Evolutionary conservation across 2,888 invertebrate species (phyloP), one percentile per base, ranked within the genome.

Genomic region (Drosophila sordidapex): DNA sequence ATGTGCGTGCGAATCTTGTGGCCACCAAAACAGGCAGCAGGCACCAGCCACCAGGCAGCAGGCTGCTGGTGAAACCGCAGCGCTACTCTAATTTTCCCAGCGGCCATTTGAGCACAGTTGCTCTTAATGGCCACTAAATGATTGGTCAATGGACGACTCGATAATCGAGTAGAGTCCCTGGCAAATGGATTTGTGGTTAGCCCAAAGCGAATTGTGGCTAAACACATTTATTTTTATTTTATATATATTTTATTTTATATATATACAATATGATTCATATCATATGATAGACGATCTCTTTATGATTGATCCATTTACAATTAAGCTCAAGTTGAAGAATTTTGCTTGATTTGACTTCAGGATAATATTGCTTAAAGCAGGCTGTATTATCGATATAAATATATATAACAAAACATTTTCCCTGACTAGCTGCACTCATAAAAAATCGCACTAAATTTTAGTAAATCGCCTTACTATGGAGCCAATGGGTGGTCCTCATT

Each of bases 61-160:
- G 49, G 58, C 68, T 57, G 70, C 62, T 31, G 54, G 35, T 58
- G 25, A 46, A 74, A 74, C 79, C 76, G 82, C 86, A 81, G 87
- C 58, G 83, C 76, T 82, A 83, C 81, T 82, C 91, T 91, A 92
- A 89, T 88, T 91, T 83, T 56, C 74, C 67, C 70, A 71, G 79
- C 60, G 68, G 70, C 61, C 66, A 59, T 58, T 48, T 58, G 48
- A 27, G 15, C 36, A 74, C 61, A 75, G 68, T 53, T 54, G 51
- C 43, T 60, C 74, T 59, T 76, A 74, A 77, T 72, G 70, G 80
- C 74, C 76, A 53, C 71, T 76, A 75, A 43, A 57, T 74, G 80
- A 80, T 80, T 77, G 79, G 72, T 58, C 63, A 68, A 60, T 64
- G 67, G 62, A 40, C 67, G 58, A 43, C 61, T 62, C 82, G 64